Conservation (phyloP, 2,888 invertebrate species). For the Nemurella pictetii region DNA sequence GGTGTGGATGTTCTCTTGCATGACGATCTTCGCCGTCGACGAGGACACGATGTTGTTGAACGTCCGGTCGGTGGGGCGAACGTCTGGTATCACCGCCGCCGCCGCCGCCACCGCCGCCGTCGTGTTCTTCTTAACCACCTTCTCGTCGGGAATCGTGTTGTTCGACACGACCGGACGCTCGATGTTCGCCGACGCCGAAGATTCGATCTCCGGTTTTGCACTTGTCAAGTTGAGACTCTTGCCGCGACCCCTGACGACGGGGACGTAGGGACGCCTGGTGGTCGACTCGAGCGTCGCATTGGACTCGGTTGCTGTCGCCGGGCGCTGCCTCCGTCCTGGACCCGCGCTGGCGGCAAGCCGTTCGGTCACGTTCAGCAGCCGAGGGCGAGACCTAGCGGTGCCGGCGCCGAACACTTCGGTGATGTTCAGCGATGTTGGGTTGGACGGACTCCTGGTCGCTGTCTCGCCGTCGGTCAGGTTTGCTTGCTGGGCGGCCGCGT, state of each 20-base stretch:
- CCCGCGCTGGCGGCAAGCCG: neutral
- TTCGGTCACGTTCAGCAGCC: neutral
- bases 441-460: neutral
- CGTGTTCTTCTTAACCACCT: neutral
- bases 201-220: neutral
- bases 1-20: constrained; percentile 25
- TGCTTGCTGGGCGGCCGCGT: neutral
- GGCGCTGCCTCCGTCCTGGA: neutral
- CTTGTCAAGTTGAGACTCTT: neutral
- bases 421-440: neutral
- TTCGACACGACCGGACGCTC: neutral
- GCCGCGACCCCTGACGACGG: neutral
- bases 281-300: neutral
- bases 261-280: constrained; percentile 4
- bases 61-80: constrained; percentile 8
- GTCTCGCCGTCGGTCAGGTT: neutral
- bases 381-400: neutral
- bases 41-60: constrained; percentile 28
- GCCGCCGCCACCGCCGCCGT: neutral
- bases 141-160: neutral
- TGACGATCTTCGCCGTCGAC: constrained; percentile 17
- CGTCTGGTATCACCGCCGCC: too few species aligned
- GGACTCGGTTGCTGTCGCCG: neutral
- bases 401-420: constrained; percentile 9
- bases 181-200: neutral